A percentile compares a stretch with the other conserved stretches of the same genome.
These are phyloP conservation scores for Cynoglossus semilaevis DNA, from an alignment of 2,113 vertebrate genomes.

Conservation along the genomic window DNA sequence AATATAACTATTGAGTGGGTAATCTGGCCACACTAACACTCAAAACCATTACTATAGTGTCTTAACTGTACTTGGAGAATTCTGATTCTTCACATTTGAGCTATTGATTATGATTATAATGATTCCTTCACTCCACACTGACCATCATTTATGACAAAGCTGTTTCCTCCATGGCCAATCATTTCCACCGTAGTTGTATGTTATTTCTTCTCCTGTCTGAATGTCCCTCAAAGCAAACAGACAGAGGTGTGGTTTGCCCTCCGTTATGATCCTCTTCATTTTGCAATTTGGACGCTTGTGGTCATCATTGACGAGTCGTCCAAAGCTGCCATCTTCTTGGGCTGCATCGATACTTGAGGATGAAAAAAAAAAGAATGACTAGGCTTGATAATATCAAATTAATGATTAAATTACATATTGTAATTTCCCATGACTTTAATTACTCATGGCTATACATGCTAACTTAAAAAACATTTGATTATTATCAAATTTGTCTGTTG, in stretches of 20 bases:
- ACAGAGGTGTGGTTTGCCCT: neutral
- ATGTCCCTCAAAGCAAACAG: neutral
- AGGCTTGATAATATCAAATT: neutral
- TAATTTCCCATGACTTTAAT: no score
- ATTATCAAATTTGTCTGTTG: neutral
- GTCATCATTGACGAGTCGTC: conserved; percentile 7
- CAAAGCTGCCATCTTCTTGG: conserved; percentile 6
- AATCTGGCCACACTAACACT: neutral
- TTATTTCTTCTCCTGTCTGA: neutral
- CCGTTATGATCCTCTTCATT: conserved; percentile 7
- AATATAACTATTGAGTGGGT: neutral
- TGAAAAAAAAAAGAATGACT: neutral
- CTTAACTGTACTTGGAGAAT: neutral
- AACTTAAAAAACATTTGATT: neutral
- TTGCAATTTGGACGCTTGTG: conserved; percentile 3
- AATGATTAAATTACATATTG: no score
- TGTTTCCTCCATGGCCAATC: conserved; percentile 12
- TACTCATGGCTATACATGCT: neutral
- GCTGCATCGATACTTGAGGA: conserved; percentile 11
- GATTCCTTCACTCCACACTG: neutral
- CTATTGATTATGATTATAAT: neutral
- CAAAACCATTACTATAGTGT: no score
- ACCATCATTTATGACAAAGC: conserved; percentile 9
- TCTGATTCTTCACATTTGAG: neutral
- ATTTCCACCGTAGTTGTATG: conserved; percentile 3